Base-by-base conservation (phyloP, 30 jellyfish, hydroid and myxozoan genomes). In the Pseudorhiza aurosa region DNA sequence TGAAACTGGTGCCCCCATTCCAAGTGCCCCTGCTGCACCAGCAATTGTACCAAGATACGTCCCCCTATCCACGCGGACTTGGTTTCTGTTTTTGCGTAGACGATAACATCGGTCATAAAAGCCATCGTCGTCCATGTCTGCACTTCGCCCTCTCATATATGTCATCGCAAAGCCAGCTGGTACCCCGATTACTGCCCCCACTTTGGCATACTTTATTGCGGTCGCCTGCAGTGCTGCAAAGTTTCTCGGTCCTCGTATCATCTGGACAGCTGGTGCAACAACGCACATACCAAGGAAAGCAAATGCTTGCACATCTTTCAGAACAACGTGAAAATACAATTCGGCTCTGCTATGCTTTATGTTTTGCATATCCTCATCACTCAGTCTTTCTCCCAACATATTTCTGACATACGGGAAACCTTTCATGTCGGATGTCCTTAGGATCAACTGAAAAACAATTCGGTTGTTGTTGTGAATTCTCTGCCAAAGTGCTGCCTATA, bases 291-390 rank as follows among this genome's bases (percentile, higher is more conserved):
- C 94, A 47, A 88, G 74, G 37, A 81, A 60, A 2, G 94, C 87
- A 60, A 88, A 88, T 30, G 88, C 89, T 51, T 88, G 97, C 4
- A 88, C 97, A 59, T 88, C 88, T 50, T 88, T 88, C 35, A 77
- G 49, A 44, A 78, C 65, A 28, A 88, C 97, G 57, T 88, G 97
- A 29, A 82, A 77, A 51, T 81, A 88, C 59, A 88, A 26, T 63
- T 88, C 97, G 35, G 39, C 83, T 24, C 79, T 63, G 57, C 89
- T 44, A 58, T 88, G 80, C 42, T 49, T 55, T 30, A 88, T 60
- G 46, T 42, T 74, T 37, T 88, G 89, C 81, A 64, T 51, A 1
- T 88, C 93, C 3, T 88, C 94, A 55, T 88, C 97, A 58, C 89
- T 56, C 47, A 88, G 45, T 12, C 53, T 63, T 37, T 68, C 97